phyloP scores from a whole-genome alignment of 1,140 invertebrate species.

The Zaprionus tsacasi region DNA sequence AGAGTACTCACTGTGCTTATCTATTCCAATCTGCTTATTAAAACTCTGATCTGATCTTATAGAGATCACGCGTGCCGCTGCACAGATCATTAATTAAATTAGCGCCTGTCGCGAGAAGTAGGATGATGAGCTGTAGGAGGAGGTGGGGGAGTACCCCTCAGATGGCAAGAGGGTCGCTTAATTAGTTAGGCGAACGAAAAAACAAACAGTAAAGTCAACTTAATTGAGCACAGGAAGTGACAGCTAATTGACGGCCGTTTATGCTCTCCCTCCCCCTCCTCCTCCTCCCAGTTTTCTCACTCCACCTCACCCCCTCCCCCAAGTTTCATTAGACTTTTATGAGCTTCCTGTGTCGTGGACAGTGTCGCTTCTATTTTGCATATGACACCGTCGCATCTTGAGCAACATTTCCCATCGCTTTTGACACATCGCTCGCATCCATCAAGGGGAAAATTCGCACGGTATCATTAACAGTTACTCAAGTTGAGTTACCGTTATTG shows the following conservation, averaged over 20 bases:
- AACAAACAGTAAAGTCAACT: slow-evolving; percentile 12
- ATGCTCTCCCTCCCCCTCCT: background rate
- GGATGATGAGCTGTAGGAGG: background rate
- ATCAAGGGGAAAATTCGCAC: slow-evolving; percentile 68
- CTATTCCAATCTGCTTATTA: slow-evolving; percentile 32
- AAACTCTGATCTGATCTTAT: slow-evolving; percentile 41
- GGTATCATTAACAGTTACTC: slow-evolving; percentile 60
- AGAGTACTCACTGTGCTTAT: background rate
- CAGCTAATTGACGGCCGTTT: slow-evolving; percentile 43
- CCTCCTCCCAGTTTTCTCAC: background rate
- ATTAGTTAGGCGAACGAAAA: slow-evolving; percentile 35
- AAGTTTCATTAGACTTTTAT: slow-evolving; percentile 37
- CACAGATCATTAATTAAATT: slow-evolving; percentile 71
- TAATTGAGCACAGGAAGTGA: slow-evolving; percentile 46
- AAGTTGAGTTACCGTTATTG: slow-evolving; percentile 58
- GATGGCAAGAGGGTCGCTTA: slow-evolving; percentile 25
- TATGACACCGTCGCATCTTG: slow-evolving; percentile 31
- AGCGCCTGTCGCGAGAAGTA: slow-evolving; percentile 51
- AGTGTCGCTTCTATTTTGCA: slow-evolving; percentile 51
- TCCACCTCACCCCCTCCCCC: background rate
- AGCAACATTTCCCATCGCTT: background rate
- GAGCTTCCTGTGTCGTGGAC: slow-evolving; percentile 21
- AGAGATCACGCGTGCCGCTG: slow-evolving; percentile 59
- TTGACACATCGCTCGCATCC: slow-evolving; percentile 53
- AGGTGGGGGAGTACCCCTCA: slow-evolving; percentile 21